phyloP scores from a whole-genome alignment of 1,140 invertebrate genomes.

The Monomorium pharaonis region DNA sequence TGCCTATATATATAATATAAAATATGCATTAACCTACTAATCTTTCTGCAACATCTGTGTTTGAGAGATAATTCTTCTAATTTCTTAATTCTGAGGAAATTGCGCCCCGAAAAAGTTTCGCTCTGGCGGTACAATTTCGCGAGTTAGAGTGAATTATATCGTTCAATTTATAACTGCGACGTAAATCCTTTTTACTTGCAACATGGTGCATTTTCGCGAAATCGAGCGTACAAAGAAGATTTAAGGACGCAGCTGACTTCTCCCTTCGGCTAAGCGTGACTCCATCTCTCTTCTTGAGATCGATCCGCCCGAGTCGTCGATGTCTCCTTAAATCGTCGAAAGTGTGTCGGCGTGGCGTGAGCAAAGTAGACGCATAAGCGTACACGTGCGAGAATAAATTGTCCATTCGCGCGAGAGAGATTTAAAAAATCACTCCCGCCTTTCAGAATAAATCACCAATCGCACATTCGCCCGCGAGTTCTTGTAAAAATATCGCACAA shows the following conservation, averaged over 20 bases:
- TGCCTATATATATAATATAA: not conserved
- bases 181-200: slow-evolving; percentile 28
- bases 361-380: slow-evolving; percentile 13
- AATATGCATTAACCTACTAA: not conserved
- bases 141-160: slow-evolving; percentile 9
- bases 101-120: not conserved
- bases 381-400: slow-evolving; percentile 49
- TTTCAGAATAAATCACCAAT: slow-evolving; percentile 33
- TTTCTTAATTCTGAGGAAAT: slow-evolving; percentile 30
- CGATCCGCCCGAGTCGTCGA: slow-evolving; percentile 21
- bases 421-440: slow-evolving; percentile 39
- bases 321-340: slow-evolving; percentile 31
- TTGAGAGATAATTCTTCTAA: slow-evolving; percentile 7
- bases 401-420: slow-evolving; percentile 15
- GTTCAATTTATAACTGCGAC: slow-evolving; percentile 34
- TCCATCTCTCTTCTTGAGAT: slow-evolving; percentile 29
- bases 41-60: not conserved
- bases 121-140: not conserved
- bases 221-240: slow-evolving; percentile 7
- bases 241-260: slow-evolving; percentile 34
- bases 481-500: slow-evolving; percentile 34
- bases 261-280: not conserved
- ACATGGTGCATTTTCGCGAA: slow-evolving; percentile 33
- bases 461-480: not conserved
- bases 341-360: not conserved